Base-by-base conservation (phyloP, 2,888 invertebrate genomes). In the Malthinus seriepunctatus region DNA sequence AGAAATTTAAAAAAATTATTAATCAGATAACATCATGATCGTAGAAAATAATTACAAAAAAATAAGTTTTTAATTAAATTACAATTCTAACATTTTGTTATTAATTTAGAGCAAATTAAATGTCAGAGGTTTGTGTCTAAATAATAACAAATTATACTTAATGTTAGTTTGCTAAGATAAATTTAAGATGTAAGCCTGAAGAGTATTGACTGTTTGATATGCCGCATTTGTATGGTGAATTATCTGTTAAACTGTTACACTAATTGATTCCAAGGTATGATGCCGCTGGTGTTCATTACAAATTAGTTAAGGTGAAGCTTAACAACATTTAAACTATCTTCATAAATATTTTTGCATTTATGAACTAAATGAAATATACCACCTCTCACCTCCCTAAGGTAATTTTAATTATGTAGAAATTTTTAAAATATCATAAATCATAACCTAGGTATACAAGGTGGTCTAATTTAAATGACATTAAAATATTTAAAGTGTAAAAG, bases 211-310 rank as follows among this genome's bases (percentile, higher is more conserved):
- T 54, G 33, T 59, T 47, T 51, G 54, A 14, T 44, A 49, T 51
- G 57, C 33, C 37, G 35, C 55, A 63, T 49, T 63, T 66, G 57
- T 63, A 54, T 51, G 62, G 64, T 63, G 66, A 68, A 66, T 68
- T 67, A 67, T 65, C 66, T 67, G 68, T 64, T 68, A 68, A 68
- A 68, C 65, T 66, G 67, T 54, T 66, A 64, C 53, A 63, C 64
- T 68, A 68, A 68, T 68, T 68, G 68, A 68, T 68, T 68, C 62
- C 55, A 63, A 62, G 58, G 59, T 61, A 57, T 44, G 58, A 58
- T 57, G 68, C 68, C 68, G 64, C 67, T 59, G 64, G 68, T 67
- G 51, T 67, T 68, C 59, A 68, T 67, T 68, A 66, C 63, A 61
- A 63, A 67, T 67, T 66, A 67, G 67, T 62, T 57, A 65, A 67